Conservation (phyloP, 1,140 invertebrate species). For the Danaus melanippus region DNA sequence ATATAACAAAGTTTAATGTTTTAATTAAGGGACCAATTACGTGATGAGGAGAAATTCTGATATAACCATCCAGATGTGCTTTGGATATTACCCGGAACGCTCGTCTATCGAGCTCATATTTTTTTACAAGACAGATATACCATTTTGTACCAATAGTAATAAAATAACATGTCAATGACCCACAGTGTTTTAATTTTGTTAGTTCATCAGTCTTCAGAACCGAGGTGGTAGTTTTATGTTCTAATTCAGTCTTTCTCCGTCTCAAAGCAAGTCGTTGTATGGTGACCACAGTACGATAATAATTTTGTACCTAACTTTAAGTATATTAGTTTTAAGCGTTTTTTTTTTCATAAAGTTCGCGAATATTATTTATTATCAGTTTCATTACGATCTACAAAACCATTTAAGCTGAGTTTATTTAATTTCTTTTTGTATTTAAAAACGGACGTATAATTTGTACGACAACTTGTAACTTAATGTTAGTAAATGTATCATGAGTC, state of each 20-base stretch:
- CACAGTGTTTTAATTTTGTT: conserved; percentile 48
- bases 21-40: conserved; percentile 72
- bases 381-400: conserved; percentile 65
- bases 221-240: conserved; percentile 41
- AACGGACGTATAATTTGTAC: conserved; percentile 55
- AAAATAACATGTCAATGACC: conserved; percentile 31
- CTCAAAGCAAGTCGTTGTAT: conserved; percentile 47
- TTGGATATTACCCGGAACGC: conserved; percentile 45
- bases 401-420: conserved; percentile 67
- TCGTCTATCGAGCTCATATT: conserved; percentile 45
- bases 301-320: conserved; percentile 70
- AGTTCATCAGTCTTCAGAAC: conserved; percentile 33
- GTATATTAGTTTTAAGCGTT: conserved; percentile 58
- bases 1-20: conserved; percentile 70
- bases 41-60: conserved; percentile 68
- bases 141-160: conserved; percentile 37
- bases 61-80: conserved; percentile 46
- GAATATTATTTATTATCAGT: conserved; percentile 71
- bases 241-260: conserved; percentile 60
- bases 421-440: conserved; percentile 69
- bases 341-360: conserved; percentile 59
- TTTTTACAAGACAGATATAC: conserved; percentile 41
- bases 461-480: conserved; percentile 61
- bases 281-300: conserved; percentile 60
- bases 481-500: conserved; percentile 65